Evolutionary conservation across 2,797 vertebrate species (phyloP).

Genomic region (Varecia variegata): DNA sequence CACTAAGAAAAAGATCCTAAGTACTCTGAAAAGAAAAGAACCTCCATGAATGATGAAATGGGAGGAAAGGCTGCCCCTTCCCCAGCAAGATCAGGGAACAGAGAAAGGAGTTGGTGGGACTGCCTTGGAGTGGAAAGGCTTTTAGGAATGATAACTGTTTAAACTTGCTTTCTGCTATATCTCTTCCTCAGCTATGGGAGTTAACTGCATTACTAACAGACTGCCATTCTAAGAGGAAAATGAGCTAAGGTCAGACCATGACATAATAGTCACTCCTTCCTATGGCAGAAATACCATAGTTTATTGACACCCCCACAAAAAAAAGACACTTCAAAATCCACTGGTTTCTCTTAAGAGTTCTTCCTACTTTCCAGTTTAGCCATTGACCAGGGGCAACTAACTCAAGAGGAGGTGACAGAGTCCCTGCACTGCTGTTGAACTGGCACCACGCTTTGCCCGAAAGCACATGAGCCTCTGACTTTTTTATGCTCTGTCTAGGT

Average conservation of each 20-base stretch:
- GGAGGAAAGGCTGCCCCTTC: not conserved
- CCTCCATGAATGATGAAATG: not conserved
- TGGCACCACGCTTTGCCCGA: rapidly evolving
- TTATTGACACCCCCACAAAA: not conserved
- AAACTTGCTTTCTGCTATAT: not conserved
- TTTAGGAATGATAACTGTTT: not conserved
- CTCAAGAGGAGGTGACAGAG: not conserved
- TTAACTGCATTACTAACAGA: not conserved
- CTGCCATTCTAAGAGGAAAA: not conserved
- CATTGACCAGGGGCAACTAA: not conserved
- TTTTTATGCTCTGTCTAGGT: slow-evolving; percentile 86
- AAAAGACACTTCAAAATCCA: not conserved
- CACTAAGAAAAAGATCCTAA: not conserved
- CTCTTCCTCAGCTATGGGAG: not conserved
- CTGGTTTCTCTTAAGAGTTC: not conserved
- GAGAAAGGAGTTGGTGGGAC: not conserved
- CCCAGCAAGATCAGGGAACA: not conserved
- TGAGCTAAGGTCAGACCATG: not conserved
- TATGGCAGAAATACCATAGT: slow-evolving; percentile 36
- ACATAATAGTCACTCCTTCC: slow-evolving; percentile 37
- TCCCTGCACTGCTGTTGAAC: not conserved
- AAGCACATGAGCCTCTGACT: slow-evolving; percentile 45
- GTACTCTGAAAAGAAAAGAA: not conserved
- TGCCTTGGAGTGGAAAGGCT: not conserved
- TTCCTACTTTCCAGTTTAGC: not conserved